A percentile compares a stretch with the other conserved stretches of the same genome.
Conservation (phyloP, 2,797 vertebrate species). For the Potorous gilbertii region DNA sequence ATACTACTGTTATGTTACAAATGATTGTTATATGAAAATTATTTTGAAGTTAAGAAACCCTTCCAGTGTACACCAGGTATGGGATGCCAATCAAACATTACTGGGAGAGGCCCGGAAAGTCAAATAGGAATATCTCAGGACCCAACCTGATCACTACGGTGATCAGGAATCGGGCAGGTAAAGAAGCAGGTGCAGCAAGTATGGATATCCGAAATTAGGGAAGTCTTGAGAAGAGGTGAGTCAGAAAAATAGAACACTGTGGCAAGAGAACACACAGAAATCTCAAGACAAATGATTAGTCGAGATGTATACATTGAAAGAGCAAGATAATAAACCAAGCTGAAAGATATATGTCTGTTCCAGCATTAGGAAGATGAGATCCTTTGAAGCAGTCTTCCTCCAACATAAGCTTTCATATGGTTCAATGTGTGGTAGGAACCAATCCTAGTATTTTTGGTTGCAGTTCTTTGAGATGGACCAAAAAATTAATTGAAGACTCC, state of each 20-base stretch:
- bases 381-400: not conserved
- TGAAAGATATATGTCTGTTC: not conserved
- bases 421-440: not conserved
- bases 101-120: not conserved
- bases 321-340: not conserved
- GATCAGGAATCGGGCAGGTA: not conserved
- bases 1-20: not conserved
- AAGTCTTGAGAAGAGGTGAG: not conserved
- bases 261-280: not conserved
- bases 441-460: not conserved
- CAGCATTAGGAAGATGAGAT: not conserved
- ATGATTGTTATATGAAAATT: not conserved
- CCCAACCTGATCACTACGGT: not conserved
- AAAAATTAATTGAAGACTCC: not conserved
- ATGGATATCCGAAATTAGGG: not conserved
- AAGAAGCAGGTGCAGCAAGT: not conserved
- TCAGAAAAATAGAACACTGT: not conserved
- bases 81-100: not conserved
- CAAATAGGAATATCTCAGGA: not conserved
- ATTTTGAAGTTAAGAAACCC: too few relatives aligned
- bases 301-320: not conserved
- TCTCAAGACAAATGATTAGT: not conserved
- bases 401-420: not conserved
- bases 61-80: not conserved
- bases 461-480: not conserved